Evolutionary conservation across 2,113 vertebrate species (phyloP).

Genomic region (Poeciliopsis retropinna): DNA sequence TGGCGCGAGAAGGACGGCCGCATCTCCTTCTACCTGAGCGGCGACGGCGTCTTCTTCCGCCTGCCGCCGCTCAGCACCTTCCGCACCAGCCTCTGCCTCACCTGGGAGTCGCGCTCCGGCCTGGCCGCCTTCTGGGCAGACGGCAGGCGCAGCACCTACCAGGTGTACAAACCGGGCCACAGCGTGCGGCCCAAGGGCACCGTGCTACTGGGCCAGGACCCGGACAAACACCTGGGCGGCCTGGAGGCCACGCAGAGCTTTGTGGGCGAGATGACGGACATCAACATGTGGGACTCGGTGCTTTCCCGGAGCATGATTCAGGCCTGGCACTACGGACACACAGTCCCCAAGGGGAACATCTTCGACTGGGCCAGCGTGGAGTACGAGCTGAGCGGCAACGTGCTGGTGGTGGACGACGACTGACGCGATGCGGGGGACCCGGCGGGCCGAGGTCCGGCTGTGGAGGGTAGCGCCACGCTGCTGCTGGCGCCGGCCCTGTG

Average conservation of each 20-base stretch:
- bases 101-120: slow-evolving; percentile 79
- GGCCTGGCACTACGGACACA: slow-evolving; percentile 71
- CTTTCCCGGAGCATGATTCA: slow-evolving; percentile 76
- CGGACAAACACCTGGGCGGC: slow-evolving; percentile 73
- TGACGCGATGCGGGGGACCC: slow-evolving; percentile 51
- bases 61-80: slow-evolving; percentile 78
- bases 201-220: slow-evolving; percentile 80
- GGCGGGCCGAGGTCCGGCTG: slow-evolving; percentile 3
- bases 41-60: slow-evolving; percentile 71
- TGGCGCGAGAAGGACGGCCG: slow-evolving; percentile 80
- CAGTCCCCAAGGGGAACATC: slow-evolving; percentile 76
- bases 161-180: slow-evolving; percentile 80
- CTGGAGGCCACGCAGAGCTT: slow-evolving; percentile 80
- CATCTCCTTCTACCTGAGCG: slow-evolving; percentile 77
- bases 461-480: slow-evolving; percentile 30
- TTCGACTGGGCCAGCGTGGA: slow-evolving; percentile 83
- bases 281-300: slow-evolving; percentile 86
- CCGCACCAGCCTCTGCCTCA: slow-evolving; percentile 81
- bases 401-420: slow-evolving; percentile 80
- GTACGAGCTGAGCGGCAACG: slow-evolving; percentile 80
- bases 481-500: background rate
- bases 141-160: slow-evolving; percentile 77
- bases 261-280: slow-evolving; percentile 80
- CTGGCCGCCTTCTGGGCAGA: slow-evolving; percentile 80
- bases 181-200: slow-evolving; percentile 74